Conservation (phyloP, 2,797 vertebrate species). For the Xerus rutilus region DNA sequence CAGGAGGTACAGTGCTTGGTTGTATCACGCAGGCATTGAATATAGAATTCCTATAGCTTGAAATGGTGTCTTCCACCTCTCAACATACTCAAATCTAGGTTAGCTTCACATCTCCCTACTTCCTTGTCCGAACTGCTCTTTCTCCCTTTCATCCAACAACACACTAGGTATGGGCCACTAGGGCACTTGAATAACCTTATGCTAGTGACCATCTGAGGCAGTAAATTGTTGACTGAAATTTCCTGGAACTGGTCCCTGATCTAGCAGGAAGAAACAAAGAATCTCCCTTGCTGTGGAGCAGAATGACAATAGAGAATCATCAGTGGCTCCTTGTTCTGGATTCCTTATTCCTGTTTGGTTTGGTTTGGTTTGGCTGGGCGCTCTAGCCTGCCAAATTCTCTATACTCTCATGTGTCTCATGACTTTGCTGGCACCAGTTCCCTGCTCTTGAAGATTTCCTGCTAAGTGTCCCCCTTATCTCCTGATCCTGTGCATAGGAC, state of each 20-base stretch:
- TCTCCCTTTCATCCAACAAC: background rate
- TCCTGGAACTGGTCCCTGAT: background rate
- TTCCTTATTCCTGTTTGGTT: background rate
- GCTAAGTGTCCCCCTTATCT: background rate
- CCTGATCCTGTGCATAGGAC: background rate
- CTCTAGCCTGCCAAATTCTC: background rate
- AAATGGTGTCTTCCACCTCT: background rate
- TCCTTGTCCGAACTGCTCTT: background rate
- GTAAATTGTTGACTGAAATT: background rate
- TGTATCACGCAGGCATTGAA: background rate
- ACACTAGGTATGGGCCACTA: background rate
- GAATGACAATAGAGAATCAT: background rate
- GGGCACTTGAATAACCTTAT: background rate
- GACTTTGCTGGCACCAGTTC: background rate
- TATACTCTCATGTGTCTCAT: background rate
- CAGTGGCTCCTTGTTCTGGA: background rate
- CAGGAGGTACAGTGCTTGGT: background rate
- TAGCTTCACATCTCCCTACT: background rate
- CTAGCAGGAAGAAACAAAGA: background rate
- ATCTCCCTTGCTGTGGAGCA: background rate
- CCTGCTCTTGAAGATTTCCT: background rate
- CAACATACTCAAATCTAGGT: background rate
- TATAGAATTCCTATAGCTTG: background rate
- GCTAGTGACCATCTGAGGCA: background rate
- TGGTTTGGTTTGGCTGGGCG: too few relatives aligned